Percentiles rank a stretch among this genome's conserved stretches.
Evolutionary conservation across 2,113 vertebrate genomes (phyloP).

Genomic region (Indri indri): DNA sequence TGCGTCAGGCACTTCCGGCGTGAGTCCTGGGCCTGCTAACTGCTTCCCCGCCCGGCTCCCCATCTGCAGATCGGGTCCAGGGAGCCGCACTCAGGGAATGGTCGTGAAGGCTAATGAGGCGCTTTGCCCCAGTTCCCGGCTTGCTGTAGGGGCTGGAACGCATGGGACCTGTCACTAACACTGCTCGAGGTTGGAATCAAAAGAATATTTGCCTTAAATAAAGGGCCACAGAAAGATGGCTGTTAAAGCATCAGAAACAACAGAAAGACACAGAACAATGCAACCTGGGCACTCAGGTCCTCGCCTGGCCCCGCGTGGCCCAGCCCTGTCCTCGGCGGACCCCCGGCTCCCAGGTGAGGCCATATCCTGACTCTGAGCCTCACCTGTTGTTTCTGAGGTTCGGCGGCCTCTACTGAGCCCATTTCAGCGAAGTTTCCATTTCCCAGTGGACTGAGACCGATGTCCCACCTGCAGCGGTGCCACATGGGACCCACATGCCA

Average conservation of each 20-base stretch:
- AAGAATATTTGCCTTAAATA: background rate
- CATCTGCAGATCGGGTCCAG: fast-evolving
- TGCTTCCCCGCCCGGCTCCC: fast-evolving
- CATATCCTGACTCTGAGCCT: background rate
- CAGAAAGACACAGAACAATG: no score
- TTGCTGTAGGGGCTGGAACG: no score
- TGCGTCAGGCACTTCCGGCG: fast-evolving
- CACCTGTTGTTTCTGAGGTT: background rate
- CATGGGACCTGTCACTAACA: no score
- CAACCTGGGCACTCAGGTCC: background rate
- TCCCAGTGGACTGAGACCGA: background rate
- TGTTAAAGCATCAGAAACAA: background rate
- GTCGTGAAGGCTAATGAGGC: background rate
- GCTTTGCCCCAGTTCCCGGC: fast-evolving
- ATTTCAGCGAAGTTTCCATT: background rate
- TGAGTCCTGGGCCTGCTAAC: fast-evolving
- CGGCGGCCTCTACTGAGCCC: background rate
- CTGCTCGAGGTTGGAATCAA: background rate
- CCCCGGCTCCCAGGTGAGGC: background rate
- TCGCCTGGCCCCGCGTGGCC: no score
- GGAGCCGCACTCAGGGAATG: fast-evolving
- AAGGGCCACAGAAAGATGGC: background rate
- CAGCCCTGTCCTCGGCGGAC: background rate
- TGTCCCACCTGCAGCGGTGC: background rate
- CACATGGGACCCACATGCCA: fast-evolving